These are phyloP conservation scores for Eumaeus atala DNA, from an alignment of 1,140 invertebrate genomes.

Conservation along the genomic window DNA sequence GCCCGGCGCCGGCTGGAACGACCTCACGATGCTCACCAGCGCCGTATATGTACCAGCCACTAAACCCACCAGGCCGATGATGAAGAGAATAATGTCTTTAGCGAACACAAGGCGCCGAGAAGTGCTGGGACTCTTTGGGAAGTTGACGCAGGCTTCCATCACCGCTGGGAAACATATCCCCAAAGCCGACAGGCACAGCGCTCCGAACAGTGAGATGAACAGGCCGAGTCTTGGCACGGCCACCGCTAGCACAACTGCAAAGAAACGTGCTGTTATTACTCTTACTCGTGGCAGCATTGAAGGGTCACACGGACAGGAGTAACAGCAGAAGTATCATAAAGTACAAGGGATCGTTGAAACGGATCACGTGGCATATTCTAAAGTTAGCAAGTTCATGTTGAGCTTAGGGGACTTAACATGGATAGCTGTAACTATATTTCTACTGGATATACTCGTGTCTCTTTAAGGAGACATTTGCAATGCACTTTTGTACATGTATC, in stretches of 20 bases:
- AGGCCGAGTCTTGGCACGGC: slow-evolving; percentile 88
- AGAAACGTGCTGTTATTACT: not conserved
- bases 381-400: too few relatives aligned
- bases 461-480: too few relatives aligned
- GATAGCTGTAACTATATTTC: too few relatives aligned
- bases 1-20: slow-evolving; percentile 32
- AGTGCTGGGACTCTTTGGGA: slow-evolving; percentile 49
- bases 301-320: not conserved
- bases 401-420: too few relatives aligned
- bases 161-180: slow-evolving; percentile 92
- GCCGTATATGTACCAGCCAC: slow-evolving; percentile 82
- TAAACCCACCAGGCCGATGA: slow-evolving; percentile 80
- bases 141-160: slow-evolving; percentile 80
- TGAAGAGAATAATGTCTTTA: slow-evolving; percentile 77
- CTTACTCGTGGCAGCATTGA: too few relatives aligned
- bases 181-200: slow-evolving; percentile 88
- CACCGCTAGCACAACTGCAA: slow-evolving; percentile 83
- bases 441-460: too few relatives aligned
- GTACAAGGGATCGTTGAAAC: too few relatives aligned
- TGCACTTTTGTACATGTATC: too few relatives aligned
- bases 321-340: not conserved
- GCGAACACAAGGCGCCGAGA: slow-evolving; percentile 58
- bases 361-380: too few relatives aligned
- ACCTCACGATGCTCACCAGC: slow-evolving; percentile 76
- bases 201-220: slow-evolving; percentile 93